Evolutionary conservation across 2,797 vertebrate species (phyloP), one percentile per base, ranked within the genome.

Genomic region (Staurois parvus): DNA sequence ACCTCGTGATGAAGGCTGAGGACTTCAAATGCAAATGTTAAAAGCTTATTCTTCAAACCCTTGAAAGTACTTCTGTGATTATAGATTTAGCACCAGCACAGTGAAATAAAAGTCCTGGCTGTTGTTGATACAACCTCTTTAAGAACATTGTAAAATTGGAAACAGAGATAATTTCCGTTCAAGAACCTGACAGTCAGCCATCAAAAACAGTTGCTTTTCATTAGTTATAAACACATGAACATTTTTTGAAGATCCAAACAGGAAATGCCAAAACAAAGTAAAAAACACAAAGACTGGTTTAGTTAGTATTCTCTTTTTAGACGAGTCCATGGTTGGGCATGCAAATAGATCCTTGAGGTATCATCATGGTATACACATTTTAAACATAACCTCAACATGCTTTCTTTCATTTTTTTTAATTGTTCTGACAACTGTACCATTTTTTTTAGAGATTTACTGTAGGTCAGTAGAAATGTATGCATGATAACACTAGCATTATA

Each of bases 201-300:
- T 37, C 34, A 77, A 70, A 26, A 84, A 84, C 82, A 84, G 80
- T 82, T 84, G 64, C 42, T 84, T 70, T 62, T 78, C 74, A 84
- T 84, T 78, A 72, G 82, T 62, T 32, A 84, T 42, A 77, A 77
- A 83, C 56, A 67, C 45, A 76, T 77, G 48, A 70, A 40, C 59
- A 72, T 77, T 69, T 76, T 69, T 26, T 59, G 9, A 52, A 34
- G 28, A 84, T 59, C 13, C 32, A 84, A 83, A 76, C 81, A 83
- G 81, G 81, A 83, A 75, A 83, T 74, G 81, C 81, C 62, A 68
- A 30, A 76, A 40, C 30, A 62, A 7, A 73, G 59, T 48, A 28
- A 37, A 83, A 75, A 75, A 75, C 17, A 69, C 17, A 64, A 34
- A 9, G 17, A 40, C 78, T 24, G 52, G 21, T 34, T 78, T 62